Base-by-base conservation (phyloP, 2,113 vertebrate genomes). In the Brachyhypopomus gauderio region DNA sequence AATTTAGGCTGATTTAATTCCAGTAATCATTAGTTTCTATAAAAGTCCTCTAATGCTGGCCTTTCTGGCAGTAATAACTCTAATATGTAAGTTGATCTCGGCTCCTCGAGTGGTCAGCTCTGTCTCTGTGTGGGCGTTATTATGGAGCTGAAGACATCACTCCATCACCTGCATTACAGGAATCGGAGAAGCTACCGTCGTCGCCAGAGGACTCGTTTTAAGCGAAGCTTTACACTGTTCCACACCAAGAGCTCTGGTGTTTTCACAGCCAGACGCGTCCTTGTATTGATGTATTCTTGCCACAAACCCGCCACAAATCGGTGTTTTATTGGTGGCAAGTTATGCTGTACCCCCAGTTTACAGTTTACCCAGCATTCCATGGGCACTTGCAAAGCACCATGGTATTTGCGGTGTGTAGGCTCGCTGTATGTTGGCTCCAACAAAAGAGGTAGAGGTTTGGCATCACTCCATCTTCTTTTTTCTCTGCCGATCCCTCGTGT, bases 81-180 rank as follows among this genome's bases (percentile, higher is more conserved):
- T 56, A 0, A 41, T 84, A 81, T 78, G 91, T 90, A 88, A 92
- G 85, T 5, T 72, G 89, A 92, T 85, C 81, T 30, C 77, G 6
- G 70, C 84, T 84, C 77, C 82, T 34, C 5, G 56, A 71, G 70
- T 72, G 48, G 84, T 66, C 55, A 80, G 30, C 30, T 30, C 30
- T 30, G 3, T 30, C 30, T 30, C 30, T 30, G 30, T 30, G 30
- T 30, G 30, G 79, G 48, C 41, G 74, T 11, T 66, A 25, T 74
- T 66, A 55, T 22, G 58, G 4, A 45, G 45, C 71, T 75, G 30
- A 38, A 20, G 64, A 55, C 66, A 77, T 77, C 36, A 69, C 60
- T 75, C n/a, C 22, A 75, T 79, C 77, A 27, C 66, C 45, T 67
- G 60, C 55, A n/a, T 84, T 80, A 45, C 63, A 63, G 72, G 72